Evolutionary conservation across 2,113 vertebrate species (phyloP).

Genomic region (Pardalotus punctatus): DNA sequence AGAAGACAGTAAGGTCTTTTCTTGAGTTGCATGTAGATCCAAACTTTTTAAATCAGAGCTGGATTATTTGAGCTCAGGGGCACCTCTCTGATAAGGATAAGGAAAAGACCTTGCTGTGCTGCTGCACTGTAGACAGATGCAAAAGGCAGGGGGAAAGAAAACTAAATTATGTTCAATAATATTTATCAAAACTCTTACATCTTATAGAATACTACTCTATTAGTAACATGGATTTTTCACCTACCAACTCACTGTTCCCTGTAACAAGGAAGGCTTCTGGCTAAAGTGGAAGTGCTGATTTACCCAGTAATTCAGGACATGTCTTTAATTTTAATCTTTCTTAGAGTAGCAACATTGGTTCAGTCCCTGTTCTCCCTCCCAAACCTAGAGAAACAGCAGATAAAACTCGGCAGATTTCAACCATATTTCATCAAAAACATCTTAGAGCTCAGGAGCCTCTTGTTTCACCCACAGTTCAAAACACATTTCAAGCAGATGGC

Average conservation of each 20-base stretch:
- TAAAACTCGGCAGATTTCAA: background rate
- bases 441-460: background rate
- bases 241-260: background rate
- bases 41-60: background rate
- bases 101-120: background rate
- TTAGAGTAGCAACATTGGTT: background rate
- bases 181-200: background rate
- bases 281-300: background rate
- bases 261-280: background rate
- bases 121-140: background rate
- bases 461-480: background rate
- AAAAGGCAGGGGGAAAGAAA: background rate
- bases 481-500: background rate
- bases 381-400: background rate
- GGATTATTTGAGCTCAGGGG: background rate
- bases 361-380: background rate
- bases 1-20: background rate
- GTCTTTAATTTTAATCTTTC: background rate
- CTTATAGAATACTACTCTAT: background rate
- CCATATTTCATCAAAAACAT: background rate
- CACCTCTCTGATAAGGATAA: background rate
- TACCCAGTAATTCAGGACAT: background rate
- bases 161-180: background rate
- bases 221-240: background rate
- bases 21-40: background rate